Evolutionary conservation across 2,113 vertebrate species (phyloP), one percentile per base, ranked within the genome.

Genomic region (Talpa occidentalis): DNA sequence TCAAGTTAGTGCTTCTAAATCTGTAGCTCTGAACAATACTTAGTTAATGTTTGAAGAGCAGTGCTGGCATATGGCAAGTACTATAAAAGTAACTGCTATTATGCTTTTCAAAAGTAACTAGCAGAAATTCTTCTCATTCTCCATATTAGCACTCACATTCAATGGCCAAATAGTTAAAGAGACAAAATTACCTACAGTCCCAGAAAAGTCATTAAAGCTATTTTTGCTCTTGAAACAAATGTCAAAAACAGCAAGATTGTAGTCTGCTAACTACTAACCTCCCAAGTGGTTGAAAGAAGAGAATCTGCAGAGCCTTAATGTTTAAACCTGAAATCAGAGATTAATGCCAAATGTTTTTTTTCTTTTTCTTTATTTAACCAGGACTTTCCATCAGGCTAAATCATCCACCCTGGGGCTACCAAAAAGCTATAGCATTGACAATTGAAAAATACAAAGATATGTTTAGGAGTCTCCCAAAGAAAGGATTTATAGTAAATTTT

Each of bases 211-310:
- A 54, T 80, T 73, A 79, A 72, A 76, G 59, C 40, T 95, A 40
- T 56, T 95, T 93, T 93, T 94, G 28, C 11, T 89, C 32, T 91
- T 94, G 73, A 88, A 95, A 88, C 70, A 94, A 85, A 95, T 94
- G 88, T 85, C 56, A 82, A 79, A 93, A 74, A 1, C 40, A 83
- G 28, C 40, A 96, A 85, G 56, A 93, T 6, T 66, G 76, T 47
- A 90, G 42, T 70, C 44, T 92, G 56, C 81, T 90, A 86, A 95
- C 73, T 78, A 56, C 62, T 73, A 81, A 88, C 92, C 30, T 94
- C 44, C 37, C 62, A 78, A 88, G 19, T 30, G 64, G 42, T 66
- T 86, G 60, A 82, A 91, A 82, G 14, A 47, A 86, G 62, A 88
- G 15, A 56, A n/a, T 85, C 42, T 74, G 14, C 0, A 60, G 32